Evolutionary conservation across 2,888 invertebrate species (phyloP).

Genomic region (Epistrophella euchroma): DNA sequence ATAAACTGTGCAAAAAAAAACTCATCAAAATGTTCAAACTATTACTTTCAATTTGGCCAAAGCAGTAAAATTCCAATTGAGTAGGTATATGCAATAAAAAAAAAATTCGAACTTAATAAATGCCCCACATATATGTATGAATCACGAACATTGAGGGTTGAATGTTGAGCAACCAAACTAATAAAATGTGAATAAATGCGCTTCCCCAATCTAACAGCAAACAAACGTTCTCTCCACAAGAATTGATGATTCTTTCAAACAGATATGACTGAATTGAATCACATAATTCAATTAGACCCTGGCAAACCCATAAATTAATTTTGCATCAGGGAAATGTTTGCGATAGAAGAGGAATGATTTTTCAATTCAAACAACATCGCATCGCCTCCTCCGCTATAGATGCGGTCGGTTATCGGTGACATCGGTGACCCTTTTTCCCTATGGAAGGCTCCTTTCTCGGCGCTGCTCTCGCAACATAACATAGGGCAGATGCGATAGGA

Average conservation of each 20-base stretch:
- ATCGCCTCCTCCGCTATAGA: not conserved
- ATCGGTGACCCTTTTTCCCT: constrained; percentile 65
- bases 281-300: constrained; percentile 73
- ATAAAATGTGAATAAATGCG: not conserved
- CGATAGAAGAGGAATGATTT: constrained; percentile 38
- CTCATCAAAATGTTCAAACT: not conserved
- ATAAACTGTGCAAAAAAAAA: not conserved
- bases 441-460: constrained; percentile 3
- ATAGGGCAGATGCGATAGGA: constrained; percentile 40
- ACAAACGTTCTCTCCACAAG: constrained; percentile 16
- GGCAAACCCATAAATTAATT: constrained; percentile 74
- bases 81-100: not conserved
- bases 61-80: constrained; percentile 34
- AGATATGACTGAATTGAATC: constrained; percentile 69
- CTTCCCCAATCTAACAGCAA: not conserved
- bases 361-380: constrained; percentile 33
- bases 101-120: not conserved
- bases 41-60: constrained; percentile 28
- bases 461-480: not conserved
- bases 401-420: constrained; percentile 46
- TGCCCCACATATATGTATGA: constrained; percentile 8
- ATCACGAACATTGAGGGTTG: constrained; percentile 3
- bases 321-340: constrained; percentile 35
- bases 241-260: constrained; percentile 54
- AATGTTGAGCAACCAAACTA: not conserved